phyloP scores from a whole-genome alignment of 1,140 invertebrate genomes.

The Trypoxylus dichotomus region DNA sequence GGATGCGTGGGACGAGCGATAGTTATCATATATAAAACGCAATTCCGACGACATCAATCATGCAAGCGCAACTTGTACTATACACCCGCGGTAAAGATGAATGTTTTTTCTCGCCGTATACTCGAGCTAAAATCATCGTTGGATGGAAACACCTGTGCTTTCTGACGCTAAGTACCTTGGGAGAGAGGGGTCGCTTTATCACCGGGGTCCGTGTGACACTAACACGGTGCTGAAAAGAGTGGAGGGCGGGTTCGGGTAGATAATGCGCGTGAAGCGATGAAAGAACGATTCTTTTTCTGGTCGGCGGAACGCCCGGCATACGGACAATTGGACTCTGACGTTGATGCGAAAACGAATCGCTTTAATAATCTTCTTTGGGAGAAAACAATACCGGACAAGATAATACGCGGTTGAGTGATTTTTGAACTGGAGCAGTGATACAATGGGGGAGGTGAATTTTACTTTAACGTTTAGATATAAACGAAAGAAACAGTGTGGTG shows the following conservation, averaged over 20 bases:
- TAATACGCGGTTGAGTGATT: constrained; percentile 37
- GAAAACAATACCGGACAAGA: constrained; percentile 42
- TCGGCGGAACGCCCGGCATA: background rate
- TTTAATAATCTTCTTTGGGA: constrained; percentile 40
- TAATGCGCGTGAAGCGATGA: background rate
- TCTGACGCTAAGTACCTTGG: constrained; percentile 22
- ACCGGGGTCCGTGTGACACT: background rate
- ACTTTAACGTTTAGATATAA: too few relatives aligned
- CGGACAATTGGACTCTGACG: background rate
- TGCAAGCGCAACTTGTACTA: constrained; percentile 3
- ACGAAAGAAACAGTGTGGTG: too few relatives aligned
- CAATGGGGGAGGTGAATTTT: background rate
- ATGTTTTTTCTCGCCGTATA: constrained; percentile 2
- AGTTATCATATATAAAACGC: constrained; percentile 21
- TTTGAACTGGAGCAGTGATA: background rate
- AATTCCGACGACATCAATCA: constrained; percentile 32
- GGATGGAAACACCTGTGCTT: constrained; percentile 31
- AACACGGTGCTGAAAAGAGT: constrained; percentile 13
- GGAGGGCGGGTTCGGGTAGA: background rate
- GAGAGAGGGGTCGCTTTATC: constrained; percentile 3
- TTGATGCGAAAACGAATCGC: constrained; percentile 20
- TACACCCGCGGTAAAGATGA: constrained; percentile 27
- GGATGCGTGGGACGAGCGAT: background rate
- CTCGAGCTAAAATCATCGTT: constrained; percentile 8
- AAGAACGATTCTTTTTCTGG: constrained; percentile 14